Conservation (phyloP, 2,888 invertebrate genomes). For the Julus scanicus region DNA sequence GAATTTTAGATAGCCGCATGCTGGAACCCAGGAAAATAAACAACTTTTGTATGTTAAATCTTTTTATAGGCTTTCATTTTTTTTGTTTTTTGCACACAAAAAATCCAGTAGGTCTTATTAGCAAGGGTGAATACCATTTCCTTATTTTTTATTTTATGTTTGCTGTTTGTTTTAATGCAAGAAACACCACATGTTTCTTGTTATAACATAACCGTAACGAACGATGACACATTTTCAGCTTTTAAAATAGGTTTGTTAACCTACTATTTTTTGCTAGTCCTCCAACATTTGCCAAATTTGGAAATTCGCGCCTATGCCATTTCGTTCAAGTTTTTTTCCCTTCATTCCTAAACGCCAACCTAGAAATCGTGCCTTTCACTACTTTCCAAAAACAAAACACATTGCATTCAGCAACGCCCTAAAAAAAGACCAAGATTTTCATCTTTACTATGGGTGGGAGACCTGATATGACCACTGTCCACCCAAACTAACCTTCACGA, state of each 20-base stretch:
- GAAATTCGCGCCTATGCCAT: neutral
- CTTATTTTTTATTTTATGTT: neutral
- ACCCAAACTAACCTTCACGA: neutral
- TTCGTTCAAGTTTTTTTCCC: neutral
- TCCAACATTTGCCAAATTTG: neutral
- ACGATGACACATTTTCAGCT: neutral
- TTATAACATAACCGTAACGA: neutral
- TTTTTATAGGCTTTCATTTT: no score
- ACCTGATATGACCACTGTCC: neutral
- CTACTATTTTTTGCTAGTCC: neutral
- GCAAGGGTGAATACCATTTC: neutral
- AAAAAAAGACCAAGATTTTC: neutral
- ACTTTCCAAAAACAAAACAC: neutral
- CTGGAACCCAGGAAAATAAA: neutral
- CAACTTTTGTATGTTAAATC: neutral
- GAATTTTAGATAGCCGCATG: neutral
- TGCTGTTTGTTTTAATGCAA: neutral
- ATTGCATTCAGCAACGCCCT: neutral
- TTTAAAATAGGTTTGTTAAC: conserved; percentile 19
- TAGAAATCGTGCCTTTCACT: neutral
- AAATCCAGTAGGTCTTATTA: neutral
- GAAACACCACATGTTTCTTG: neutral
- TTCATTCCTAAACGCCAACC: neutral
- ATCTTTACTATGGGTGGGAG: neutral
- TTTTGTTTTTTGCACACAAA: neutral